A percentile compares a stretch with the other conserved stretches of the same genome.
Conservation (phyloP, 2,888 invertebrate species). For the Cerceris rybyensis region DNA sequence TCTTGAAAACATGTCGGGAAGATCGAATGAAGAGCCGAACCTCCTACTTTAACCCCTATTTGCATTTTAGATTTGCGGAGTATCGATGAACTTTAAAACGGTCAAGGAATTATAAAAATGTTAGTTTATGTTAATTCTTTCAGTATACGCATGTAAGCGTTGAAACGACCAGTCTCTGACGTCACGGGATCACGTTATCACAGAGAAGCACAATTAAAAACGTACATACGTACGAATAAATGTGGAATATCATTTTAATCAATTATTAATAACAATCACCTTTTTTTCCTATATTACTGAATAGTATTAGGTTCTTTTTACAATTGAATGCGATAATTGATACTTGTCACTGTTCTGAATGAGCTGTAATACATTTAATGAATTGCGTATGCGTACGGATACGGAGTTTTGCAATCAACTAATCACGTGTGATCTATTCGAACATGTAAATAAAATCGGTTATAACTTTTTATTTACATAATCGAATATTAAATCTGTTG, state of each 20-base stretch:
- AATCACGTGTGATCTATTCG: constrained; percentile 17
- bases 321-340: background rate
- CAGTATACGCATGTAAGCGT: constrained; percentile 14
- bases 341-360: background rate
- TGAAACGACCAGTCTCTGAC: constrained; percentile 12
- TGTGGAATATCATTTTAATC: no score
- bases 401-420: constrained; percentile 10
- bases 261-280: no score
- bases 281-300: no score
- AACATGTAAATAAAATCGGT: constrained; percentile 6
- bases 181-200: constrained; percentile 20
- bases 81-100: background rate
- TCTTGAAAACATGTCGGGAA: constrained; percentile 16
- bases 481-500: background rate
- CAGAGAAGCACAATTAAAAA: background rate
- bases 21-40: background rate
- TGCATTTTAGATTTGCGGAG: constrained; percentile 40
- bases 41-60: constrained; percentile 35
- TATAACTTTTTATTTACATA: constrained; percentile 19
- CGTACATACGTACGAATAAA: background rate
- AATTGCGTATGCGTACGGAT: background rate
- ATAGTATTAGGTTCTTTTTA: no score
- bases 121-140: constrained; percentile 38
- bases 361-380: background rate
- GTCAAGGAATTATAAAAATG: background rate